Conservation (phyloP, 2,113 vertebrate species). For the Cathartes aura region DNA sequence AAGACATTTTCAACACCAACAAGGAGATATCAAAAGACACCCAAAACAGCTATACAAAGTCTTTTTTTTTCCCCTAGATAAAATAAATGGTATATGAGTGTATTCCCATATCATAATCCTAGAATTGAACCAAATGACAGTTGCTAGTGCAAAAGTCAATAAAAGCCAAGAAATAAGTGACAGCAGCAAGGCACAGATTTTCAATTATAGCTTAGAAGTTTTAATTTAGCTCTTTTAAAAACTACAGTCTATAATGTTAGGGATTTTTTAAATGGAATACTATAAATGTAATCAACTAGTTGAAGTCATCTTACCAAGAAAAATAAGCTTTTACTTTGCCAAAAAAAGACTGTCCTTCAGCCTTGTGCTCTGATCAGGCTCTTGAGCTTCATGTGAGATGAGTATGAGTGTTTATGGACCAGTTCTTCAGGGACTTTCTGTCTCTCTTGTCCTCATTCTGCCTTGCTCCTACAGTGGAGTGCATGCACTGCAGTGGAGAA, state of each 20-base stretch:
- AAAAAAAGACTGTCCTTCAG: background rate
- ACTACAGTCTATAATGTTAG: background rate
- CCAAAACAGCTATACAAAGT: background rate
- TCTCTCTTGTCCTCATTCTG: background rate
- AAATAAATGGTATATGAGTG: background rate
- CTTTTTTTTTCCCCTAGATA: background rate
- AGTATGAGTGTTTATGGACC: background rate
- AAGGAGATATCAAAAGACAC: background rate
- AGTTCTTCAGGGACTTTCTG: background rate
- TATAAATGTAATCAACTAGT: background rate
- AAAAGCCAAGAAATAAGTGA: background rate
- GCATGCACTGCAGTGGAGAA: constrained; percentile 92
- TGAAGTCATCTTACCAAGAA: background rate
- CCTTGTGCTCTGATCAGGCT: background rate
- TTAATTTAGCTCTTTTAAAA: background rate
- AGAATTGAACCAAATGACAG: background rate
- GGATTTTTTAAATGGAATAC: rapidly evolving
- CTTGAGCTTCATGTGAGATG: background rate
- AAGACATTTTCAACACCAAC: background rate
- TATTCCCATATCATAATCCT: background rate
- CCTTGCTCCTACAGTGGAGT: constrained; percentile 81
- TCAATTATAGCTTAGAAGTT: background rate
- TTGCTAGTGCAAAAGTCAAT: background rate
- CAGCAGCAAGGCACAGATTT: background rate
- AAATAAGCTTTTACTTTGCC: background rate